phyloP scores from a whole-genome alignment of 35 echinoderm and acorn worm species.

The Apostichopus parvimensis region DNA sequence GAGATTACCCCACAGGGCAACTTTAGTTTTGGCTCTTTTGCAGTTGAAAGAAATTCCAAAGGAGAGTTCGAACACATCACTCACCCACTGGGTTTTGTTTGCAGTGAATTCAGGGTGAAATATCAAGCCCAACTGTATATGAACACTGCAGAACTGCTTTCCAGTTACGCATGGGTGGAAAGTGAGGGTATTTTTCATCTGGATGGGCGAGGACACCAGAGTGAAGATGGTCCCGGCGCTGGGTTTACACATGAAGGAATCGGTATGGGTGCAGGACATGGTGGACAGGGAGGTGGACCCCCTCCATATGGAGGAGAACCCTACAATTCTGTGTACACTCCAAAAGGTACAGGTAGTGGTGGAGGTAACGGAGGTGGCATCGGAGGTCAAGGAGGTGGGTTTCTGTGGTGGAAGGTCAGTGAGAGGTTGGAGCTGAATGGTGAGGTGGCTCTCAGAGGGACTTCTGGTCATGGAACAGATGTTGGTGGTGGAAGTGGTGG shows the following conservation, averaged over 20 bases:
- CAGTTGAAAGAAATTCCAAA: constrained; percentile 73
- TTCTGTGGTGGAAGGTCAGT: constrained; percentile 84
- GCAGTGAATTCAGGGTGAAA: constrained; percentile 77
- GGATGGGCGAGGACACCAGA: constrained; percentile 68
- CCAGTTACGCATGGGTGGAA: constrained; percentile 80
- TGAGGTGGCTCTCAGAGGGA: constrained; percentile 75
- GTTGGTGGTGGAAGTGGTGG: constrained; percentile 89
- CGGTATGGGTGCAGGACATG: constrained; percentile 91
- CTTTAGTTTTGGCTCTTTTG: constrained; percentile 83
- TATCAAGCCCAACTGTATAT: constrained; percentile 77
- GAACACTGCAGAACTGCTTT: constrained; percentile 78
- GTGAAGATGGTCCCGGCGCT: constrained; percentile 66
- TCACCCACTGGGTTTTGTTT: constrained; percentile 63
- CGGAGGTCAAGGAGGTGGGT: constrained; percentile 80
- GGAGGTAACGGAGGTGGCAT: constrained; percentile 84
- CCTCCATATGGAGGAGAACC: constrained; percentile 79
- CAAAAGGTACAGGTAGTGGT: constrained; percentile 71
- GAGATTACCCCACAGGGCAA: constrained; percentile 72
- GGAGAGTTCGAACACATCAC: constrained; percentile 74
- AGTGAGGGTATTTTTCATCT: constrained; percentile 86
- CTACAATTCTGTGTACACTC: constrained; percentile 80
- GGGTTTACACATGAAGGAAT: constrained; percentile 68
- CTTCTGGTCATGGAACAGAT: constrained; percentile 60
- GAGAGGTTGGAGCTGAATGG: constrained; percentile 77
- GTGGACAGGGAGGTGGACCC: constrained; percentile 90